Base-by-base conservation (phyloP, 2,888 invertebrate species). In the Girardia tigrina region DNA sequence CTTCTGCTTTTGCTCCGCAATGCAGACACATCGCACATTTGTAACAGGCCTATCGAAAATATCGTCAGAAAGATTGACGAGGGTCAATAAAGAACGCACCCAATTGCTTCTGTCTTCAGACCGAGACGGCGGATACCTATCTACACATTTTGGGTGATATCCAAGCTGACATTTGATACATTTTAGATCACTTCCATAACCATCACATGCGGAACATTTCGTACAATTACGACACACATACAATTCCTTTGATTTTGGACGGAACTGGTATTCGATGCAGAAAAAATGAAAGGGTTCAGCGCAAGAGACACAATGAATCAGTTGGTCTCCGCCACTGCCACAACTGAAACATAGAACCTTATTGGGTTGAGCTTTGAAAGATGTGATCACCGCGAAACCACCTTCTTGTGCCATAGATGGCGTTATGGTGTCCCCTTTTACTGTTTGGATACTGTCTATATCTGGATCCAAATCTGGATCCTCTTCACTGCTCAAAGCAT, bases 241-340 rank as follows among this genome's bases (percentile, higher is more conserved):
- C 28, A 75, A 20, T 20, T 75, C 75, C 74, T 75, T 75, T 1
- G 29, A n/a, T 42, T 29, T 29, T 4, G 76, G 76, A 8, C 76
- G 76, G 69, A 56, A 75, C 75, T 75, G 74, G 16, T 28, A 28
- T 8, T 76, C 76, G 28, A 92, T 88, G 85, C 94, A 95, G 87
- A 90, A 94, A 78, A 88, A 87, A 86, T 95, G 95, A 86, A 92
- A 94, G 78, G 94, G 92, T 85, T 95, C 94, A 85, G 94, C 94
- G 85, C 95, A 95, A 78, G 90, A 88, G 78, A 89, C 89, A 85
- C 95, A 95, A 83, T 90, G 90, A 79, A 93, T 87, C 84, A 74
- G 12, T 29, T 75, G 72, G 6, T 73, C 75, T 12, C 75, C 75
- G 2, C 72, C 75, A 74, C 75, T 75, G 23, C 72, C 75, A 27